A percentile compares a stretch with the other conserved stretches of the same genome.
phyloP scores from a whole-genome alignment of 2,888 invertebrate genomes.

The Myopa testacea region DNA sequence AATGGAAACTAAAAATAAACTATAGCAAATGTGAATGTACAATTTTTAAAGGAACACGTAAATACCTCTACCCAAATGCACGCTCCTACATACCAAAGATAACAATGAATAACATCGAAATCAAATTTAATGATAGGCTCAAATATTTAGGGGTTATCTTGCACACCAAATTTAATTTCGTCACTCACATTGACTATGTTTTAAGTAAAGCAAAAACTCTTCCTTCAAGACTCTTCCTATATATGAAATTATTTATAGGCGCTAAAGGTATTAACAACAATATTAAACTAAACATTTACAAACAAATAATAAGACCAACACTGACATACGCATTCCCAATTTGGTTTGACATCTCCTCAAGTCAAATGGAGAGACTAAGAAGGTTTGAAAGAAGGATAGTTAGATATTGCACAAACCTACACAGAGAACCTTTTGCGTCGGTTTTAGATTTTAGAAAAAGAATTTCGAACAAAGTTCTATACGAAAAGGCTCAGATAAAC shows the following conservation, averaged over 20 bases:
- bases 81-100: not conserved
- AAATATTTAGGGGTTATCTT: slow-evolving; percentile 16
- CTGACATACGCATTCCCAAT: not conserved
- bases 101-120: not conserved
- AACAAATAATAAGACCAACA: slow-evolving; percentile 13
- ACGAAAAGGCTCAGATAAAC: not conserved
- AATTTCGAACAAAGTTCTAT: not conserved
- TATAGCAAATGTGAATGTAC: not conserved
- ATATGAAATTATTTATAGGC: not conserved
- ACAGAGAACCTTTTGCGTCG: not conserved
- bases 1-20: slow-evolving; percentile 16
- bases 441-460: not conserved
- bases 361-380: slow-evolving; percentile 17
- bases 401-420: not conserved
- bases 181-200: slow-evolving; percentile 9
- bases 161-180: not conserved
- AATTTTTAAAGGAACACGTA: not conserved
- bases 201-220: slow-evolving; percentile 9
- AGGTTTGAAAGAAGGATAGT: not conserved
- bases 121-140: not conserved
- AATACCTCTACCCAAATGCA: not conserved
- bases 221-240: not conserved
- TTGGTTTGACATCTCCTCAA: slow-evolving; percentile 4
- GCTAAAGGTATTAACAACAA: not conserved
- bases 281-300: not conserved